A percentile compares a stretch with the other conserved stretches of the same genome.
These are phyloP conservation scores for Drosophila guanche DNA, from an alignment of 1,140 invertebrate species.

Conservation along the genomic window DNA sequence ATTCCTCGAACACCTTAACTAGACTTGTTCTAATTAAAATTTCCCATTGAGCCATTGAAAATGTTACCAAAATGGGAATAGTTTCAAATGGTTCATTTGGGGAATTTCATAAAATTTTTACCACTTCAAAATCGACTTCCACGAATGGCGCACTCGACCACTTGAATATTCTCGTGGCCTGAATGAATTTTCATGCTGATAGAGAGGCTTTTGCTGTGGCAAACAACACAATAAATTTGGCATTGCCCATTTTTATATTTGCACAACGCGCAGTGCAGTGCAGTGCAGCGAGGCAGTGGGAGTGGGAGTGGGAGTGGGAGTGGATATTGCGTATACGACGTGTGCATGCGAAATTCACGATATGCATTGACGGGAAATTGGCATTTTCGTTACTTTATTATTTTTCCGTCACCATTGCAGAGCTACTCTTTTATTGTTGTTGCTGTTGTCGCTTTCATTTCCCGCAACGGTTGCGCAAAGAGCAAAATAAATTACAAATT, in stretches of 20 bases:
- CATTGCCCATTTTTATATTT: slow-evolving; percentile 51
- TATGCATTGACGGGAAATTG: slow-evolving; percentile 72
- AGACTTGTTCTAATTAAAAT: too few relatives aligned
- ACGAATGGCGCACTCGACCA: slow-evolving; percentile 2
- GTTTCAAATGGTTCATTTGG: background rate
- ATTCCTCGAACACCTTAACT: too few relatives aligned
- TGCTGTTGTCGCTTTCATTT: slow-evolving; percentile 50
- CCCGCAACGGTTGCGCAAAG: slow-evolving; percentile 28
- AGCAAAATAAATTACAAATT: slow-evolving; percentile 64
- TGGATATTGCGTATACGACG: slow-evolving; percentile 62
- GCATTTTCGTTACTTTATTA: slow-evolving; percentile 76
- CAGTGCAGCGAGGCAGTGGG: too few relatives aligned
- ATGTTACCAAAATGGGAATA: background rate
- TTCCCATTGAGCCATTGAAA: background rate
- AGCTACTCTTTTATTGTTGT: slow-evolving; percentile 3
- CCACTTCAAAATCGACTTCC: slow-evolving; percentile 3
- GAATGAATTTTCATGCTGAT: slow-evolving; percentile 4
- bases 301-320: slow-evolving; percentile 12
- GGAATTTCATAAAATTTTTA: slow-evolving; percentile 5
- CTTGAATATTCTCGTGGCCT: slow-evolving; percentile 5
- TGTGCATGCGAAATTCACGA: slow-evolving; percentile 52
- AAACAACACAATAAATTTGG: slow-evolving; percentile 36
- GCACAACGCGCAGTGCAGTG: slow-evolving; percentile 5
- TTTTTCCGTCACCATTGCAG: slow-evolving; percentile 39
- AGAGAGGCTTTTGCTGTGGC: slow-evolving; percentile 19